Base-by-base conservation (phyloP, 2,113 vertebrate species). In the Chaenocephalus aceratus region DNA sequence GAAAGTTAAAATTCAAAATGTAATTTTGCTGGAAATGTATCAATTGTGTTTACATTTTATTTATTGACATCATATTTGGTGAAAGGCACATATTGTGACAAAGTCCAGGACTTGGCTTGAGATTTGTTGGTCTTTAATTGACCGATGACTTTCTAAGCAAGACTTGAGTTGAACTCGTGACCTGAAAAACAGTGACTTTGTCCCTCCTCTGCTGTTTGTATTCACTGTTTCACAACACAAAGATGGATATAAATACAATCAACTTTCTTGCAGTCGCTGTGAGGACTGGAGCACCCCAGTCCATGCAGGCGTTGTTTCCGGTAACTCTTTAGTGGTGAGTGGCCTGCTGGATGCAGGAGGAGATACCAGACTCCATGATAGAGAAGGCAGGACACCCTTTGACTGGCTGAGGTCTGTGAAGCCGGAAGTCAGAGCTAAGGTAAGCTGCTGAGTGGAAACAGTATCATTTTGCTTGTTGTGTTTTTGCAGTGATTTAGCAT, bases 221-320 rank as follows among this genome's bases (percentile, higher is more conserved):
- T 44, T 23, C 13, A 11, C 21, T 5, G n/a, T 45, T 15, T 56
- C 10, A 12, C 36, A 56, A 12, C 12, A 3, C 4, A 21, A 10
- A 69, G 23, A 21, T 36, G 46, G 15, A 11, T 14, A 10, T 23
- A 21, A 18, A n/a, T 34, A 54, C 23, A 5, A 53, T 13, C 15
- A 13, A 59, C 18, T 45, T 15, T 57, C 4, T 58, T 82, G 30
- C 21, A 98, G 97, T 70, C 96, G 96, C 77, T 97, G 96, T 90
- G 91, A 91, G 0, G 96, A 97, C 49, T 90, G 93, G 36, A 97
- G 96, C 84, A 97, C 96, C 6, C 96, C 96, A 0, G 94, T 97
- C 18, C 97, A 98, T 0, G 96, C 96, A 9, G 97, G 96, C 1
- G 96, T 96, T 0, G 96, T 97, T 80, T 97, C 97, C 3, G 95